Evolutionary conservation across 2,888 invertebrate genomes (phyloP).

Genomic region (Camptogramma bilineatum): DNA sequence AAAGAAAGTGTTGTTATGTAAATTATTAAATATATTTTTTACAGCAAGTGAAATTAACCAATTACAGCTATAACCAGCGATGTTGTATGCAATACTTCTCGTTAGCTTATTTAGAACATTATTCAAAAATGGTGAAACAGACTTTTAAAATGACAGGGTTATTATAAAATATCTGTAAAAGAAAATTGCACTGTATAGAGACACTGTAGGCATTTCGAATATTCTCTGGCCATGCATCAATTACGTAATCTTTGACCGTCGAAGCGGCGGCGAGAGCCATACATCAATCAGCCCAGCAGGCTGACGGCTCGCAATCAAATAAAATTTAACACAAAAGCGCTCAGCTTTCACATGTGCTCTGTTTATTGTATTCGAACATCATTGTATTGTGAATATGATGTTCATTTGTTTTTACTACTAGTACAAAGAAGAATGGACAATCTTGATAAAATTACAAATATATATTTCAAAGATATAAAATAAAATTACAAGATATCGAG

Average conservation of each 20-base stretch:
- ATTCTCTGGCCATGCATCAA: conserved; percentile 64
- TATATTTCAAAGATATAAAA: no score
- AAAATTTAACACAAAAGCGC: conserved; percentile 80
- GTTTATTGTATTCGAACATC: conserved; percentile 47
- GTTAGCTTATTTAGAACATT: no score
- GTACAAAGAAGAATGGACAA: background rate
- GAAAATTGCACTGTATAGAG: background rate
- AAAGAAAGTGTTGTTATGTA: no score
- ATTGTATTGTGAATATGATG: conserved; percentile 33
- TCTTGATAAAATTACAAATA: no score
- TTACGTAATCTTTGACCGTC: conserved; percentile 70
- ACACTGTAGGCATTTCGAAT: conserved; percentile 47
- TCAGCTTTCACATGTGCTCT: conserved; percentile 51
- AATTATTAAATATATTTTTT: no score
- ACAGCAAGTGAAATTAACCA: no score
- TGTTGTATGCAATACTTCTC: no score
- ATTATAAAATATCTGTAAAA: background rate
- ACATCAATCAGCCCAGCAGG: conserved; percentile 76
- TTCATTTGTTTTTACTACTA: conserved; percentile 15
- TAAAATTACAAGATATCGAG: no score
- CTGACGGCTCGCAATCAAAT: conserved; percentile 80
- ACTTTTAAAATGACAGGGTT: no score
- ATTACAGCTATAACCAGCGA: no score
- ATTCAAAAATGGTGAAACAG: no score
- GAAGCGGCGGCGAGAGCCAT: conserved; percentile 62